Conservation (phyloP, 2,113 vertebrate species). For the Trogon surrucura region DNA sequence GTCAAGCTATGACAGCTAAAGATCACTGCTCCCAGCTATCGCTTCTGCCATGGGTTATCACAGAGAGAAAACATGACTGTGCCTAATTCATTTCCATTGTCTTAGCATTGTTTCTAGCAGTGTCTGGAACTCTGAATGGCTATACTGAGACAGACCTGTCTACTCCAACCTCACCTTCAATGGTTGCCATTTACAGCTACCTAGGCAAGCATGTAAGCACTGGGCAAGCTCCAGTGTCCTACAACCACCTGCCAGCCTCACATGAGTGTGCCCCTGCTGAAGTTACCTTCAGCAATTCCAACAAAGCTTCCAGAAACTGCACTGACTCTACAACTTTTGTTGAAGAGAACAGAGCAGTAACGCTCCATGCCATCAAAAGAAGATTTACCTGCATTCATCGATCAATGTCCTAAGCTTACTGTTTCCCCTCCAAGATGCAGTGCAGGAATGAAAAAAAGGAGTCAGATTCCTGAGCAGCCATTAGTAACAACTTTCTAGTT, state of each 20-base stretch:
- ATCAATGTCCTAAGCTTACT: slow-evolving; percentile 20
- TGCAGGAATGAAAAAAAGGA: slow-evolving; percentile 25
- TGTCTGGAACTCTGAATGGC: neutral
- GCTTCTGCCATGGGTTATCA: neutral
- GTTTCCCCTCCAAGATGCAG: slow-evolving; percentile 14
- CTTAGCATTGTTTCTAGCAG: neutral
- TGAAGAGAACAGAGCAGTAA: neutral
- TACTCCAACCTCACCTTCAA: neutral
- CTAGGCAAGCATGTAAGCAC: neutral
- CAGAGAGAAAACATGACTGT: neutral
- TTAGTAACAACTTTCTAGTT: neutral
- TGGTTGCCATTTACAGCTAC: neutral
- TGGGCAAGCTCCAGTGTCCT: neutral
- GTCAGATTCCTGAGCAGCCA: neutral
- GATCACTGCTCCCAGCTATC: slow-evolving; percentile 10
- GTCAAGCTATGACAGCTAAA: neutral
- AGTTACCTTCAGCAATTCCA: neutral
- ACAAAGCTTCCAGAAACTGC: neutral
- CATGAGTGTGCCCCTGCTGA: neutral
- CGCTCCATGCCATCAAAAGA: neutral
- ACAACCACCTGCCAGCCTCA: neutral
- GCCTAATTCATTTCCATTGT: neutral
- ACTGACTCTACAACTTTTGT: neutral
- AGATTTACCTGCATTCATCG: slow-evolving; percentile 55
- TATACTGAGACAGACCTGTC: neutral